These are phyloP conservation scores for Pollachius pollachius DNA, from an alignment of 2,113 vertebrate genomes.

Conservation along the genomic window DNA sequence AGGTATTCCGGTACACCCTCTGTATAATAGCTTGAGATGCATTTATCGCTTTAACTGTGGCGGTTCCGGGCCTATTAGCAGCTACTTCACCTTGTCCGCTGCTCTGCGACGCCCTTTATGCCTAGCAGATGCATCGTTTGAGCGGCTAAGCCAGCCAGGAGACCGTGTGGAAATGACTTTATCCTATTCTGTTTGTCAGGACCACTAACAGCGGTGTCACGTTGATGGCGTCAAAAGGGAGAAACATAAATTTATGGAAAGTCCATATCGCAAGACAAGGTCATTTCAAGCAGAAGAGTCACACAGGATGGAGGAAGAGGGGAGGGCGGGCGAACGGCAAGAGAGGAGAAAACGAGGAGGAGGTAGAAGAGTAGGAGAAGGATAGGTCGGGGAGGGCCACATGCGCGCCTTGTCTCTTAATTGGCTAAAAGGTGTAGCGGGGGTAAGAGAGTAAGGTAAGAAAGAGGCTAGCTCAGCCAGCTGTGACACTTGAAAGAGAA, in stretches of 20 bases:
- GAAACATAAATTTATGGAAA: slow-evolving; percentile 55
- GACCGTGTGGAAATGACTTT: slow-evolving; percentile 15
- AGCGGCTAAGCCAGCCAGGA: neutral
- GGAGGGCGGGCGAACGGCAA: slow-evolving; percentile 20
- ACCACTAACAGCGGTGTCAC: slow-evolving; percentile 33
- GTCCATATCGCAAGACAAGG: slow-evolving; percentile 54
- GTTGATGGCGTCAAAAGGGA: neutral
- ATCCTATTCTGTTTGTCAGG: slow-evolving; percentile 18
- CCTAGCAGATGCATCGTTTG: neutral
- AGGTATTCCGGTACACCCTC: neutral
- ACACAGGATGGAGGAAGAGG: slow-evolving; percentile 26
- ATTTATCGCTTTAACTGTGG: neutral
- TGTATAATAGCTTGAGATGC: neutral
- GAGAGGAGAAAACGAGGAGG: neutral
- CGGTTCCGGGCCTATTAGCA: neutral
- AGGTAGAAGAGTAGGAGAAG: slow-evolving; percentile 11
- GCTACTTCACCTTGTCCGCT: neutral
- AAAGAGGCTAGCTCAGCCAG: slow-evolving; percentile 64
- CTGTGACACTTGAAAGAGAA: slow-evolving; percentile 55
- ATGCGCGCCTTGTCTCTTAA: slow-evolving; percentile 69
- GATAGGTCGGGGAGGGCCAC: slow-evolving; percentile 35
- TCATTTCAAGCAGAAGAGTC: slow-evolving; percentile 52
- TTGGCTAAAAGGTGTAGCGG: slow-evolving; percentile 53
- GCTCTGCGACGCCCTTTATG: neutral
- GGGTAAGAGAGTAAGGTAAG: slow-evolving; percentile 26